phyloP scores from a whole-genome alignment of 2,113 vertebrate species.

The Ictalurus furcatus region DNA sequence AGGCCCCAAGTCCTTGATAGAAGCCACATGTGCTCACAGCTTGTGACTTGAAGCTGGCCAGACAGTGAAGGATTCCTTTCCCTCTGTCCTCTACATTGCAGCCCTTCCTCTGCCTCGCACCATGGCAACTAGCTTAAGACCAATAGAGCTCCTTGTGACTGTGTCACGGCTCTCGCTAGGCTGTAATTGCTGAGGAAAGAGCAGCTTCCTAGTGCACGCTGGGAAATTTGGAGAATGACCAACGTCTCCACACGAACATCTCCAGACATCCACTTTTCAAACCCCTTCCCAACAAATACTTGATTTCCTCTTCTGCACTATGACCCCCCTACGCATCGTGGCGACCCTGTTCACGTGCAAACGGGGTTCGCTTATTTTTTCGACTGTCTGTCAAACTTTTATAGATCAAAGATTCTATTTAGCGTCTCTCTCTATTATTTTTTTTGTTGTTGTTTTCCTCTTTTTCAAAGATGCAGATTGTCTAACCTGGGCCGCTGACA shows the following conservation, averaged over 20 bases:
- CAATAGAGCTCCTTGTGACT: neutral
- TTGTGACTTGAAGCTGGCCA: constrained; percentile 29
- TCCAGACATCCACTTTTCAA: constrained; percentile 9
- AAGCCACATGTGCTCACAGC: constrained; percentile 17
- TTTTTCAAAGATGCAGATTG: constrained; percentile 49
- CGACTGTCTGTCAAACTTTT: constrained; percentile 17
- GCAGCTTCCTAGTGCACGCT: constrained; percentile 5
- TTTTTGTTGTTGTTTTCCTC: constrained; percentile 4
- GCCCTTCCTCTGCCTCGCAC: constrained; percentile 11
- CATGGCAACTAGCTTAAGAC: constrained; percentile 27
- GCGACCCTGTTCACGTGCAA: neutral
- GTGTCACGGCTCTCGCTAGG: constrained; percentile 12
- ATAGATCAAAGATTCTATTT: constrained; percentile 33
- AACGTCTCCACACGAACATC: neutral
- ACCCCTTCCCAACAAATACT: constrained; percentile 23
- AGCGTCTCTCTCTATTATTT: neutral
- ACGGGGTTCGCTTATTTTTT: constrained; percentile 4
- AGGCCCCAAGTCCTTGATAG: constrained; percentile 43
- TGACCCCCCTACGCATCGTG: neutral
- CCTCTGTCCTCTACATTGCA: neutral
- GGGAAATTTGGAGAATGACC: neutral
- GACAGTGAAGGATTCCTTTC: constrained; percentile 35
- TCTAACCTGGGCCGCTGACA: constrained; percentile 55
- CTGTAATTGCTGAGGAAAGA: constrained; percentile 22
- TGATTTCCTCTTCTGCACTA: constrained; percentile 31